Evolutionary conservation across 2,113 vertebrate genomes (phyloP).

Genomic region (Camelus dromedarius): DNA sequence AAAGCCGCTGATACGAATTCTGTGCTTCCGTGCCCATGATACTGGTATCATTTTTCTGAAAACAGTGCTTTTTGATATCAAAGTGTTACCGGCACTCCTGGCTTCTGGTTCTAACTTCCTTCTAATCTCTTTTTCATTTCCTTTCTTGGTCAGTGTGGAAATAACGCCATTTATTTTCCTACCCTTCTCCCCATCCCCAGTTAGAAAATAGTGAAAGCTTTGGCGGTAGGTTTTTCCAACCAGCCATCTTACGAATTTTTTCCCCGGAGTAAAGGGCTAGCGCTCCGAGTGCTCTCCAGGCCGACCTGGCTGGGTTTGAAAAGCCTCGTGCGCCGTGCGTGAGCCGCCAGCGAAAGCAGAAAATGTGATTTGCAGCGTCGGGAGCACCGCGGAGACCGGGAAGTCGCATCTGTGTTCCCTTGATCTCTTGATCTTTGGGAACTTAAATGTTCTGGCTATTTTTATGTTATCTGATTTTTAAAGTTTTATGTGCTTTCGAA

Average conservation of each 20-base stretch:
- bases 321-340: background rate
- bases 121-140: constrained; percentile 69
- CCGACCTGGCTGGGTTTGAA: background rate
- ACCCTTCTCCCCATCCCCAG: background rate
- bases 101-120: constrained; percentile 19
- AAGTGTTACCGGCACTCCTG: background rate
- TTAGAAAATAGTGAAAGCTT: background rate
- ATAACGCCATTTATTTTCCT: background rate
- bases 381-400: background rate
- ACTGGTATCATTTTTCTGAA: constrained; percentile 34
- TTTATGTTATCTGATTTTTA: constrained; percentile 50
- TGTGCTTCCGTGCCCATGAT: constrained; percentile 7
- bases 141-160: background rate
- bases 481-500: constrained; percentile 54
- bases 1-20: background rate
- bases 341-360: background rate
- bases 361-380: background rate
- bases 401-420: background rate
- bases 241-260: background rate
- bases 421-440: constrained; percentile 27
- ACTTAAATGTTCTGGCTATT: background rate
- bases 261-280: background rate
- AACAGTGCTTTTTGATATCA: constrained; percentile 30
- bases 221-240: background rate
- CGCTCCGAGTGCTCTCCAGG: background rate